A percentile compares a stretch with the other conserved stretches of the same genome.
Conservation (phyloP, 2,113 vertebrate species). For the Myotis davidii region DNA sequence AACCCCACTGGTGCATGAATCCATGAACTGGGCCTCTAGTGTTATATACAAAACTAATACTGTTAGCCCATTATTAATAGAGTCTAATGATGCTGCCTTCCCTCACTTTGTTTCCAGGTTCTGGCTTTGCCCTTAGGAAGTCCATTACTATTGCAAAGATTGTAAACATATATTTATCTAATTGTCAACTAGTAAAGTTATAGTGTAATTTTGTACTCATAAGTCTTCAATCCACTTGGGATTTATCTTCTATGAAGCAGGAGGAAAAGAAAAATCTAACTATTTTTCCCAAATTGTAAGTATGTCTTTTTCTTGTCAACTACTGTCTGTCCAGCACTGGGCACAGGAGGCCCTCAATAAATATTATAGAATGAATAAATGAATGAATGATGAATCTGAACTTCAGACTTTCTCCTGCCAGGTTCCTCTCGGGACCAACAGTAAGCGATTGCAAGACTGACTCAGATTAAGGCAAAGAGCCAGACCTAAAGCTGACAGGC, state of each 20-base stretch:
- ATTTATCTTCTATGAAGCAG: background rate
- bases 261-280: background rate
- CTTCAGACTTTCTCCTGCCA: conserved; percentile 35
- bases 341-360: conserved; percentile 26
- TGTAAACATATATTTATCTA: conserved; percentile 4
- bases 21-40: too few species aligned
- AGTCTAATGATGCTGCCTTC: background rate
- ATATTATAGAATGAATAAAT: conserved; percentile 63
- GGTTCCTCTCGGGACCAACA: conserved; percentile 29
- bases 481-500: background rate
- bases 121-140: conserved; percentile 10
- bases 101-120: conserved; percentile 25
- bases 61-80: background rate
- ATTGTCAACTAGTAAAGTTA: background rate
- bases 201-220: background rate
- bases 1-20: too few species aligned
- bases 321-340: background rate
- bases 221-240: background rate
- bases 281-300: background rate
- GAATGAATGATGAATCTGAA: conserved; percentile 37
- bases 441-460: conserved; percentile 57
- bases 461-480: conserved; percentile 63
- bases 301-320: background rate
- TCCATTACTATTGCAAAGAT: background rate
- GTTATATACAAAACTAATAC: background rate